Evolutionary conservation across 2,888 invertebrate genomes (phyloP).

Genomic region (Ormia ochracea): DNA sequence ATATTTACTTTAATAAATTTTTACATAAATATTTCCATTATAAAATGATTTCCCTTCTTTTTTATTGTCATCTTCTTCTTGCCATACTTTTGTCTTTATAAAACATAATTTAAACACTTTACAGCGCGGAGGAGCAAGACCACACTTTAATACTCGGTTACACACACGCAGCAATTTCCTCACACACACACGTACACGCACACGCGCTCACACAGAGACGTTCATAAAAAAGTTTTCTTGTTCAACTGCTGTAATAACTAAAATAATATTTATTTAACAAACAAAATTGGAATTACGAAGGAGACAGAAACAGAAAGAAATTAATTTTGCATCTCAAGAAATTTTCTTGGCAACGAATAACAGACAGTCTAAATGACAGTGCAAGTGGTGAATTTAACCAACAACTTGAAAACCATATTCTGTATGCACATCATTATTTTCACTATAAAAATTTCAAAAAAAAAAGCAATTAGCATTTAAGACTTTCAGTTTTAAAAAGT

Average conservation of each 20-base stretch:
- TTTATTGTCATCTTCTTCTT: neutral
- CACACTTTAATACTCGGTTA: too few species aligned
- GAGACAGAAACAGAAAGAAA: constrained; percentile 5
- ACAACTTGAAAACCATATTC: constrained; percentile 13
- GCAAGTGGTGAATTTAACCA: neutral
- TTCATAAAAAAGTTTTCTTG: constrained; percentile 5
- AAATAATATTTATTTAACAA: constrained; percentile 49
- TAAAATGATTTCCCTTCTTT: constrained; percentile 11
- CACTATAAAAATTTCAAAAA: constrained; percentile 37
- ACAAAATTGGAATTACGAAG: constrained; percentile 21
- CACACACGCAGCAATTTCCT: too few species aligned
- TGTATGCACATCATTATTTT: constrained; percentile 55
- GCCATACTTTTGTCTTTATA: neutral
- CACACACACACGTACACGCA: neutral
- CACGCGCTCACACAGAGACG: neutral
- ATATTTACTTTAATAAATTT: neutral
- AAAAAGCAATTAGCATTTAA: constrained; percentile 48
- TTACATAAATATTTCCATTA: constrained; percentile 32
- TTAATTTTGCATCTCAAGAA: constrained; percentile 50
- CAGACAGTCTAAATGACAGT: constrained; percentile 28
- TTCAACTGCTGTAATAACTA: constrained; percentile 43
- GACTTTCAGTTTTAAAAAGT: constrained; percentile 25
- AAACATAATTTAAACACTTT: neutral
- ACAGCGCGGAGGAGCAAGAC: neutral
- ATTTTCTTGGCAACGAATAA: constrained; percentile 27